phyloP scores from a whole-genome alignment of 2,113 vertebrate genomes.

The Gymnorhina tibicen region DNA sequence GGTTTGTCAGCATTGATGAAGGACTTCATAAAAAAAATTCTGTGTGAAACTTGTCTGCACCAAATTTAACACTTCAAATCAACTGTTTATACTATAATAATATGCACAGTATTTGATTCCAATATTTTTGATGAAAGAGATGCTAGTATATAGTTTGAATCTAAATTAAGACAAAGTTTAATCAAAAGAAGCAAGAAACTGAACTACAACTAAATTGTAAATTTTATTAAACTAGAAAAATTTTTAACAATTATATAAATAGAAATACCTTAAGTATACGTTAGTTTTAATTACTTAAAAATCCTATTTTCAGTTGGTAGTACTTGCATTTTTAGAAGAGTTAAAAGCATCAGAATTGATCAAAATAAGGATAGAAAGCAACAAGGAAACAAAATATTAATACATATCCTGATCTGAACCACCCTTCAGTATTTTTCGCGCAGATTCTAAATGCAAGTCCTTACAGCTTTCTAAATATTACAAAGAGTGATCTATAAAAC shows the following conservation, averaged over 20 bases:
- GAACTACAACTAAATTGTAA: neutral
- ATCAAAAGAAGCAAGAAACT: neutral
- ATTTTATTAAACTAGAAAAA: neutral
- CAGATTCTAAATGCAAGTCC: neutral
- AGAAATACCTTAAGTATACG: neutral
- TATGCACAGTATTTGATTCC: neutral
- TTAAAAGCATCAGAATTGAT: neutral
- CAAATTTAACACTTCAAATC: neutral
- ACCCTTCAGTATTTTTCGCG: neutral
- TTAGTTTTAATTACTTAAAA: neutral
- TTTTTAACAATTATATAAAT: neutral
- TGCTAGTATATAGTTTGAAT: neutral
- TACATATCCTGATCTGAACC: neutral
- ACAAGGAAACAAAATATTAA: neutral
- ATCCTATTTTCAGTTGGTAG: neutral
- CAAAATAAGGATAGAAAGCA: neutral
- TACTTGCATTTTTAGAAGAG: neutral
- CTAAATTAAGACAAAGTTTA: neutral
- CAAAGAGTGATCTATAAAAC: neutral
- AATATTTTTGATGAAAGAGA: neutral
- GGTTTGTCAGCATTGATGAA: neutral
- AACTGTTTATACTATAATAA: neutral
- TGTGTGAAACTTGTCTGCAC: neutral
- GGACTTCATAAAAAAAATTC: neutral
- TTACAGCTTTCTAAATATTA: neutral